A percentile compares a stretch with the other conserved stretches of the same genome.
Evolutionary conservation across 2,113 vertebrate genomes (phyloP).

Genomic region (Calypte anna): DNA sequence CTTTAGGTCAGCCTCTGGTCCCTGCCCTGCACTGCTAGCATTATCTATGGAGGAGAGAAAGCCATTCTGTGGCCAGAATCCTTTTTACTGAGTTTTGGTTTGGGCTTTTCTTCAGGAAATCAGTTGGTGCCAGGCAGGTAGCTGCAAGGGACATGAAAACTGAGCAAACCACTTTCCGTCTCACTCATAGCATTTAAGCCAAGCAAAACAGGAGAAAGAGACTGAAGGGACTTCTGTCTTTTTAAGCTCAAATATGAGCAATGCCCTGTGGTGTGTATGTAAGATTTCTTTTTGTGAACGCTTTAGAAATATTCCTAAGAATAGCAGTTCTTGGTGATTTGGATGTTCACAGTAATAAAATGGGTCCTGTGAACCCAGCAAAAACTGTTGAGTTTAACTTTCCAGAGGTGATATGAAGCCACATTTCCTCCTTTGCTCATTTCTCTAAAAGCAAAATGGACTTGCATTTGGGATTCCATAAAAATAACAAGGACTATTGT

Average conservation of each 20-base stretch:
- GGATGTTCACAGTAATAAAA: not conserved
- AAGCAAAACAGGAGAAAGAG: not conserved
- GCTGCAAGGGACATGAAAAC: not conserved
- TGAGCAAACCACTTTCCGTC: not conserved
- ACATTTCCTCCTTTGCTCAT: not conserved
- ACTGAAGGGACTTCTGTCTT: not conserved
- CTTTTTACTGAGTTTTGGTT: not conserved
- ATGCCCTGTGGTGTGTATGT: accelerated
- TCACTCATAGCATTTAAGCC: not conserved
- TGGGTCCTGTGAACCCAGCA: not conserved
- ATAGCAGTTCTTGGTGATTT: not conserved
- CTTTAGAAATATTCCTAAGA: not conserved
- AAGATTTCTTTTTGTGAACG: not conserved
- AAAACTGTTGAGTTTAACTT: not conserved
- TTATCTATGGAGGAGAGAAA: not conserved
- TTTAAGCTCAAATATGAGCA: not conserved
- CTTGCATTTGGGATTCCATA: not conserved
- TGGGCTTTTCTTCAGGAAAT: not conserved
- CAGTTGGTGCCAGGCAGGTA: not conserved
- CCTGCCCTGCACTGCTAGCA: not conserved
- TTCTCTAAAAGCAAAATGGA: not conserved
- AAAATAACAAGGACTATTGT: not conserved
- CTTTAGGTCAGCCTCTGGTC: not conserved
- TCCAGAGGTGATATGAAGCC: not conserved
- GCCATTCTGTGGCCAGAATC: not conserved